A percentile compares a stretch with the other conserved stretches of the same genome.
Evolutionary conservation across 2,113 vertebrate species (phyloP).

Genomic region (Crotalus helleri): DNA sequence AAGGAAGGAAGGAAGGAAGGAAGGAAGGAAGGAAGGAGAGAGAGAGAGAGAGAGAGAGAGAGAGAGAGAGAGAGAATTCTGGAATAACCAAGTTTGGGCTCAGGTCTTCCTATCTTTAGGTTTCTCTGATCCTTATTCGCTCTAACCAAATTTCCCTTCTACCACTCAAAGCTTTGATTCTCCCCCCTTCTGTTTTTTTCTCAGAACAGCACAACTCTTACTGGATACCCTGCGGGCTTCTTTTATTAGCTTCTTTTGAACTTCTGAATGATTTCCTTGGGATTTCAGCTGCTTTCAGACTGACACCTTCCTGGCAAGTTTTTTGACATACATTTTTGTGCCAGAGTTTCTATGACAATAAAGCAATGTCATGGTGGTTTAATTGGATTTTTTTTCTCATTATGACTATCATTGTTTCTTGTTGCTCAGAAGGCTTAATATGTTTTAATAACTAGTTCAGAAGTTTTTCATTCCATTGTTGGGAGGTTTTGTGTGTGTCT

Average conservation of each 20-base stretch:
- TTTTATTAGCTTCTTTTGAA: constrained; percentile 65
- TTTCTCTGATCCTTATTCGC: constrained; percentile 1
- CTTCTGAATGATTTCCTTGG: constrained; percentile 55
- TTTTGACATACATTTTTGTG: constrained; percentile 63
- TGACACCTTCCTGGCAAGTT: constrained; percentile 50
- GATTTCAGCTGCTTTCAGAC: constrained; percentile 58
- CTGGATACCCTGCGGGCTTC: constrained; percentile 44
- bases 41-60: no score
- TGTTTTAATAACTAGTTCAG: constrained; percentile 61
- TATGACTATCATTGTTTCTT: constrained; percentile 45
- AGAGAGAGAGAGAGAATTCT: background rate
- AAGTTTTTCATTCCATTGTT: constrained; percentile 46
- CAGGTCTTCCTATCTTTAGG: background rate
- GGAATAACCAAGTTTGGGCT: background rate
- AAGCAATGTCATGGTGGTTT: constrained; percentile 36
- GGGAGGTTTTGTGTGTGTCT: constrained; percentile 26
- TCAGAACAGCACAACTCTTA: constrained; percentile 41
- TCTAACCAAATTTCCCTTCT: constrained; percentile 27
- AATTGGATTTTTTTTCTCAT: constrained; percentile 53
- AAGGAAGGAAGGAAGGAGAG: no score
- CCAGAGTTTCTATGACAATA: constrained; percentile 64
- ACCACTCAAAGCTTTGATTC: constrained; percentile 25
- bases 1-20: no score
- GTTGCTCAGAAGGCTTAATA: constrained; percentile 47
- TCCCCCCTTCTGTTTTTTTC: constrained; percentile 33